Conservation (phyloP, 2,888 invertebrate genomes). For the Cantharis flavilabris region DNA sequence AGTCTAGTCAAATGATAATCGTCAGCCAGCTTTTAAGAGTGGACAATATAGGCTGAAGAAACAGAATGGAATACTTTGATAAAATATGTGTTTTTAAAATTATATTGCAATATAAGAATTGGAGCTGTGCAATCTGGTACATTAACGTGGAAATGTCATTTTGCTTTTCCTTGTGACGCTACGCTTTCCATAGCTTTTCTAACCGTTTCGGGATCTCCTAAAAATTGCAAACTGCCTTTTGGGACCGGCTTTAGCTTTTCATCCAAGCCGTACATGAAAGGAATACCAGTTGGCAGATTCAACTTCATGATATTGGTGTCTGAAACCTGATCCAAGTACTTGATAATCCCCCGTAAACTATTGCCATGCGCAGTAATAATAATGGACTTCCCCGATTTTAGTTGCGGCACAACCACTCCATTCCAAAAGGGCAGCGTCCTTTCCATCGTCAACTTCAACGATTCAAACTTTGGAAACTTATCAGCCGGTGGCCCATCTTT, state of each 20-base stretch:
- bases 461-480: conserved; percentile 83
- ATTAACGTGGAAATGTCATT: conserved; percentile 34
- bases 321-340: conserved; percentile 74
- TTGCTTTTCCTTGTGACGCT: conserved; percentile 65
- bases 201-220: conserved; percentile 66
- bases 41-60: no score
- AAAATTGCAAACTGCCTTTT: conserved; percentile 63
- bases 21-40: no score
- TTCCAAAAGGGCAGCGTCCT: conserved; percentile 88
- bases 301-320: conserved; percentile 64
- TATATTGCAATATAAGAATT: no score
- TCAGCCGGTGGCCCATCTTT: conserved; percentile 69
- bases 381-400: conserved; percentile 78
- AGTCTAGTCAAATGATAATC: no score
- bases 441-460: conserved; percentile 79
- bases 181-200: conserved; percentile 65
- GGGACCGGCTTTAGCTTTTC: conserved; percentile 61
- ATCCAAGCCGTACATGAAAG: conserved; percentile 65
- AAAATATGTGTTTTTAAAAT: no score
- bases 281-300: conserved; percentile 68
- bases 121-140: no score
- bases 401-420: conserved; percentile 75
- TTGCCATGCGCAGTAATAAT: conserved; percentile 88
- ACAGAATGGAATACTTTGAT: no score
- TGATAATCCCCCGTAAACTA: conserved; percentile 82